These are phyloP conservation scores for Labroides dimidiatus DNA, from an alignment of 2,797 vertebrate genomes.

Conservation along the genomic window DNA sequence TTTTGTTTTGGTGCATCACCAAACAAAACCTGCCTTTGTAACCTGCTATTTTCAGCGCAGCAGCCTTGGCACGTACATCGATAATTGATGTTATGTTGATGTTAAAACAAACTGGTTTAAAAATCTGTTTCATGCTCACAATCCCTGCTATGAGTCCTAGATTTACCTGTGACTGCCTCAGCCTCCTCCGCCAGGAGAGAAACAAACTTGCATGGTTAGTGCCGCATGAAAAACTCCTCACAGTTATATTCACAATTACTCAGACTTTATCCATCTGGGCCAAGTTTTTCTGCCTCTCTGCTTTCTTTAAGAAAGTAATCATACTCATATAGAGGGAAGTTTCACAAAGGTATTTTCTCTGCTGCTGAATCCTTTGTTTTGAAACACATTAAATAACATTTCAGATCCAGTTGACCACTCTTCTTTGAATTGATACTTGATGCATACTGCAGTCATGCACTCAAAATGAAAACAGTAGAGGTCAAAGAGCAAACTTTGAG, in stretches of 20 bases:
- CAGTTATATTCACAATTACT: slow-evolving; percentile 8
- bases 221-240: slow-evolving; percentile 11
- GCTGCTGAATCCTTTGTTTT: slow-evolving; percentile 24
- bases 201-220: slow-evolving; percentile 14
- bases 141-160: slow-evolving; percentile 24
- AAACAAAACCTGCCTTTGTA: slow-evolving; percentile 51
- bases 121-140: slow-evolving; percentile 52
- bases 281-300: slow-evolving; percentile 1
- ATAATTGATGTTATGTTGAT: slow-evolving; percentile 65
- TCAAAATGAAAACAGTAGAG: slow-evolving; percentile 6
- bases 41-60: slow-evolving; percentile 43
- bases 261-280: background rate
- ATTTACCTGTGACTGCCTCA: slow-evolving; percentile 36
- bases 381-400: slow-evolving; percentile 40
- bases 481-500: slow-evolving; percentile 25
- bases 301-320: background rate
- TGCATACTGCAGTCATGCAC: slow-evolving; percentile 18
- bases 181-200: slow-evolving; percentile 13
- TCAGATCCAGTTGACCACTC: slow-evolving; percentile 40
- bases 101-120: slow-evolving; percentile 48
- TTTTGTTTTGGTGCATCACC: slow-evolving; percentile 26
- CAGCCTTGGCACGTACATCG: slow-evolving; percentile 26
- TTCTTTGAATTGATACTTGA: slow-evolving; percentile 48
- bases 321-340: slow-evolving; percentile 8
- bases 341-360: slow-evolving; percentile 26